phyloP scores from a whole-genome alignment of 2,888 invertebrate genomes.

The Eudasyphora cyanicolor region DNA sequence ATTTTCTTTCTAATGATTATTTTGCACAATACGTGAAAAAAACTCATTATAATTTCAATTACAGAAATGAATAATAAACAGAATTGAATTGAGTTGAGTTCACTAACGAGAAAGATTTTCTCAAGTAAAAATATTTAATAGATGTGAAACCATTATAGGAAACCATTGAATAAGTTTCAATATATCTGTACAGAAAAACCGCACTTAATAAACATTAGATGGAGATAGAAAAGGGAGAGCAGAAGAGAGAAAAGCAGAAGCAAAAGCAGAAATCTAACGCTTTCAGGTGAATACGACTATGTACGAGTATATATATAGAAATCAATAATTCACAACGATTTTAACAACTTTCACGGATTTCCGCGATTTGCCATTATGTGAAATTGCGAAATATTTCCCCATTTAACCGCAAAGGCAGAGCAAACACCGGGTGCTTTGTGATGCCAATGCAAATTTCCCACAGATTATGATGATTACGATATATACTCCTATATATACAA shows the following conservation, averaged over 20 bases:
- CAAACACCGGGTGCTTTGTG: not conserved
- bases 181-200: too few species aligned
- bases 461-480: not conserved
- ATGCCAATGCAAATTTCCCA: not conserved
- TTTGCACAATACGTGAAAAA: too few species aligned
- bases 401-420: not conserved
- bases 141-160: not conserved
- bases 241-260: too few species aligned
- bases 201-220: not conserved
- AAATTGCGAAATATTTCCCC: not conserved
- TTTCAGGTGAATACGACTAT: too few species aligned
- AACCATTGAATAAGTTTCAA: too few species aligned
- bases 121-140: not conserved
- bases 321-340: slow-evolving; percentile 9
- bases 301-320: not conserved
- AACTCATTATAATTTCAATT: too few species aligned
- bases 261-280: too few species aligned
- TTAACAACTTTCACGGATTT: not conserved
- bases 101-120: not conserved
- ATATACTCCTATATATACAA: too few species aligned
- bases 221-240: too few species aligned
- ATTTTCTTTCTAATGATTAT: too few species aligned
- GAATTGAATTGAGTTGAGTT: not conserved
- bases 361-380: not conserved
- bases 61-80: not conserved